Conservation (phyloP, 35 echinoderm and acorn worm genomes). For the Ptychodera flava region DNA sequence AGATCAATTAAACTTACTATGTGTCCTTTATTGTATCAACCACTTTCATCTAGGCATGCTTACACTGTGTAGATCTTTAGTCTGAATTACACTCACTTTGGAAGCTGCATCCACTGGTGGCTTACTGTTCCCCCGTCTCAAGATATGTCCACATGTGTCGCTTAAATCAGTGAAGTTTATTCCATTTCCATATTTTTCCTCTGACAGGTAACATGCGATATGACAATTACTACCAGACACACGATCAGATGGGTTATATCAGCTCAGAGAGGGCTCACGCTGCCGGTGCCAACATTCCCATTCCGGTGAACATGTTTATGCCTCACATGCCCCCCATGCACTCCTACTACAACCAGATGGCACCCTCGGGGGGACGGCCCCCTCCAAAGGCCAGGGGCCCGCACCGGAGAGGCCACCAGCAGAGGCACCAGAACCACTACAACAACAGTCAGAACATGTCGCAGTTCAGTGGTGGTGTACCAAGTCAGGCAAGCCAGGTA, state of each 20-base stretch:
- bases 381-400: background rate
- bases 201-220: no score
- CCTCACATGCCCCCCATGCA: constrained; percentile 63
- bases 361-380: constrained; percentile 23
- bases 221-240: constrained; percentile 27
- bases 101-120: no score
- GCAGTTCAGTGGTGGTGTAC: background rate
- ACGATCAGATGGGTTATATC: constrained; percentile 96
- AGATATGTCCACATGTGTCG: no score
- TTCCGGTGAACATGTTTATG: constrained; percentile 98
- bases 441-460: background rate
- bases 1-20: no score
- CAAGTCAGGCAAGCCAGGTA: background rate
- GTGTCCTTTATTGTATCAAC: no score
- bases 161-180: no score
- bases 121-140: no score
- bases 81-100: no score
- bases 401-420: background rate
- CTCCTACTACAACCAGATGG: constrained; percentile 73
- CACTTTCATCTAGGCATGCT: no score
- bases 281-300: constrained; percentile 63
- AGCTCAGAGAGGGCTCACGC: constrained; percentile 63
- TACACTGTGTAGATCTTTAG: no score
- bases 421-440: background rate
- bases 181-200: no score